Base-by-base conservation (phyloP, 2,888 invertebrate species). In the Uropetala carovei region DNA sequence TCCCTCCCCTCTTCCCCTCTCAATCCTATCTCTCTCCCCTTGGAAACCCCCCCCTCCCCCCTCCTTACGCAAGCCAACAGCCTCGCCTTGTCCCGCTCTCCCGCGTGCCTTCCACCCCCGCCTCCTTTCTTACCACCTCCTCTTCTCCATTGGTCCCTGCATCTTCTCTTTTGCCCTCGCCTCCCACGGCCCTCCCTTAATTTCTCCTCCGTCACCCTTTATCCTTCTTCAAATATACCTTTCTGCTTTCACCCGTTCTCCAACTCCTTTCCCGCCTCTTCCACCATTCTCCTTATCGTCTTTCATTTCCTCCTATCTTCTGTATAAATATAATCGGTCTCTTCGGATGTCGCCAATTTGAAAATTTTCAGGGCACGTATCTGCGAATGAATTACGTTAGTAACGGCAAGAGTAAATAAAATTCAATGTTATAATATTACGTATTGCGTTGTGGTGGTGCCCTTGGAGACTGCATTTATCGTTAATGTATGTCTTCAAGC, bases 141-240 rank as follows among this genome's bases (percentile, higher is more conserved):
- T 89, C 89, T 56, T 89, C 89, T 64, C 64, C 43, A 68, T 89
- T 64, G 30, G 43, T 64, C 18, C 64, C 64, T 43, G 43, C 89
- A n/a, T 13, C 86, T 22, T 83, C 27, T 58, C 30, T 60, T 22
- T 86, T 59, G 57, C 85, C 85, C 58, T 85, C 85, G 10, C 85
- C 89, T 43, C 89, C 89, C 64, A 60, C 30, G 64, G n/a, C 43
- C 27, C 68, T 89, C 64, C 57, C 30, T 75, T 75, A 75, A 75
- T 75, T 75, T 75, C 75, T 75, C 22, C 27, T 75, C 27, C 22
- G 27, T n/a, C 75, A 75, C 75, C 75, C 68, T 68, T 68, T 68
- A 75, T 75, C 75, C 27, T 18, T 75, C 75, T 75, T 22, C 75
- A 75, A 75, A 22, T 27, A 75, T 75, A 75, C 75, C 75, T 75